These are phyloP conservation scores for Nannobrachium achirus DNA, from an alignment of 2,113 vertebrate genomes.

Conservation along the genomic window DNA sequence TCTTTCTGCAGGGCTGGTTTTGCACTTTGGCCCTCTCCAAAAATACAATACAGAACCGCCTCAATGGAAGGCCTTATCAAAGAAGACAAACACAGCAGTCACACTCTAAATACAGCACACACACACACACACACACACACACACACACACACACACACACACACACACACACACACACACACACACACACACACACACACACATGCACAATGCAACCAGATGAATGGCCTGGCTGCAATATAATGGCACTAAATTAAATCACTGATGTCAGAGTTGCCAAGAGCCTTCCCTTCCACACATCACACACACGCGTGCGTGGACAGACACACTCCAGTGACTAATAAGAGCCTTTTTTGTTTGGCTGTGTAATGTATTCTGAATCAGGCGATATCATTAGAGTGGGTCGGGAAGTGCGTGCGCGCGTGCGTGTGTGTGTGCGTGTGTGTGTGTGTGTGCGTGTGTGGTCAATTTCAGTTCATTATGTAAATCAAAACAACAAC, in stretches of 20 bases:
- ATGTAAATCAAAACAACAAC: conserved; percentile 56
- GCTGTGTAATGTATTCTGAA: conserved; percentile 57
- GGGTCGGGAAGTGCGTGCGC: conserved; percentile 35
- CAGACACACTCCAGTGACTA: conserved; percentile 44
- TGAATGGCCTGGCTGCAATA: conserved; percentile 62
- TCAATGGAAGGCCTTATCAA: conserved; percentile 68
- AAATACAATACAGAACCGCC: conserved; percentile 23
- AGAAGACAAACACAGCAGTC: conserved; percentile 64
- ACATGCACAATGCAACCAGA: conserved; percentile 36
- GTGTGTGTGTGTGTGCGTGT: conserved; percentile 21
- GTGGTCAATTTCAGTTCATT: conserved; percentile 67
- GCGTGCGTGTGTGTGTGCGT: conserved; percentile 12
- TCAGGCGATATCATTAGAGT: conserved; percentile 43
- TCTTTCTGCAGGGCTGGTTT: conserved; percentile 19
- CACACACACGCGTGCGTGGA: conserved; percentile 37
- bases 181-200: conserved; percentile 7
- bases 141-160: conserved; percentile 35
- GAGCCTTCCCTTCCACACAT: conserved; percentile 48
- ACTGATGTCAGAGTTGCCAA: conserved; percentile 66
- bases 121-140: not conserved
- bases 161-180: conserved; percentile 24
- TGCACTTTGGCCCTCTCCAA: conserved; percentile 50
- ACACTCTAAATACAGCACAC: conserved; percentile 50
- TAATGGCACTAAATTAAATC: conserved; percentile 77
- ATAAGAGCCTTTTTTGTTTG: conserved; percentile 71